phyloP scores from a whole-genome alignment of 2,888 invertebrate species.

The Ophion costatus region DNA sequence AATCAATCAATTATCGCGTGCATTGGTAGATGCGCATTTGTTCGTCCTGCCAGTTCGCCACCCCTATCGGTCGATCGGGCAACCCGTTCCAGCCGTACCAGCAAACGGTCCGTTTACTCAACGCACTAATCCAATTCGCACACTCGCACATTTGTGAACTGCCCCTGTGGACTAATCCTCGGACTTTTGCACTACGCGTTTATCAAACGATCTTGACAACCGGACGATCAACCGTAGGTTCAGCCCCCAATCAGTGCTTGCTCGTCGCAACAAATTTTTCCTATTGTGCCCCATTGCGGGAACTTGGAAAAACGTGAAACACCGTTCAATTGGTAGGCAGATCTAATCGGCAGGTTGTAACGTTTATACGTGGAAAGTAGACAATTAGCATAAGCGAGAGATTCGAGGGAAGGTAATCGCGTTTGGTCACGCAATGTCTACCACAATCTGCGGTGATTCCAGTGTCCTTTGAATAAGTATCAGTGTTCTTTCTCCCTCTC shows the following conservation, averaged over 20 bases:
- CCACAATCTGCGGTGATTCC: slow-evolving; percentile 65
- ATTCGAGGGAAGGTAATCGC: slow-evolving; percentile 65
- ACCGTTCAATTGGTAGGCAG: slow-evolving; percentile 35
- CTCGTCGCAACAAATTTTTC: too few relatives aligned
- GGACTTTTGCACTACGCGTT: background rate
- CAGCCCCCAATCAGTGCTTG: too few relatives aligned
- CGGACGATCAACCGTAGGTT: too few relatives aligned
- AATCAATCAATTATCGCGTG: slow-evolving; percentile 80
- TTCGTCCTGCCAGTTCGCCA: slow-evolving; percentile 78
- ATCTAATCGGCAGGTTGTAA: slow-evolving; percentile 30
- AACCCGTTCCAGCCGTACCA: slow-evolving; percentile 62
- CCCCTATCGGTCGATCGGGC: slow-evolving; percentile 73
- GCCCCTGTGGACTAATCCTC: background rate
- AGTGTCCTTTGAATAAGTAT: slow-evolving; percentile 65
- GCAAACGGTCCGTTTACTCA: slow-evolving; percentile 43
- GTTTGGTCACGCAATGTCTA: slow-evolving; percentile 69
- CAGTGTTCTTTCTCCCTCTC: slow-evolving; percentile 14
- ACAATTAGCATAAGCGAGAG: slow-evolving; percentile 62
- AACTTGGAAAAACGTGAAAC: slow-evolving; percentile 8
- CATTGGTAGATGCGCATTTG: slow-evolving; percentile 76
- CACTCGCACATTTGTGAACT: slow-evolving; percentile 45
- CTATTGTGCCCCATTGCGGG: too few relatives aligned
- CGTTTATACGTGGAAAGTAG: slow-evolving; percentile 6
- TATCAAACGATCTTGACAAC: background rate
- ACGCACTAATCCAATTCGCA: slow-evolving; percentile 50